phyloP scores from a whole-genome alignment of 2,113 vertebrate species.

The Alligator sinensis region DNA sequence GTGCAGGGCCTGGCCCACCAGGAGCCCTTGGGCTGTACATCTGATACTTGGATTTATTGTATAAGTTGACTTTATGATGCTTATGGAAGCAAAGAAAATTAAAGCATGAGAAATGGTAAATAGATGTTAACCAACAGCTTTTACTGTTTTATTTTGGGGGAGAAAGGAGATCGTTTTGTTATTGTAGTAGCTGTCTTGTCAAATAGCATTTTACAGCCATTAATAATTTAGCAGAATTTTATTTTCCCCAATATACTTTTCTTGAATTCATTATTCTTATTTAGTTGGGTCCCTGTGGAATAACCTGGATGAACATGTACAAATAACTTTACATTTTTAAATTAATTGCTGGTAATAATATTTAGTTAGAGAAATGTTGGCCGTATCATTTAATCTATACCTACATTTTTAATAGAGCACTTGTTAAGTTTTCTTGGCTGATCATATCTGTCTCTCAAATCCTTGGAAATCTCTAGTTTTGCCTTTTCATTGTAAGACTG shows the following conservation, averaged over 20 bases:
- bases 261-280: background rate
- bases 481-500: background rate
- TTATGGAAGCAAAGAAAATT: background rate
- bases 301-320: background rate
- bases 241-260: background rate
- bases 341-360: background rate
- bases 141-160: background rate
- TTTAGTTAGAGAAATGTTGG: background rate
- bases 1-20: too few species aligned
- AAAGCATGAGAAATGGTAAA: background rate
- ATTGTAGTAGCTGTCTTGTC: background rate
- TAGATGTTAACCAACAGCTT: background rate
- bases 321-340: background rate
- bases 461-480: background rate
- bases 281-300: background rate
- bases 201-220: background rate
- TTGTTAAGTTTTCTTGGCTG: background rate
- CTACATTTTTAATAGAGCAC: background rate
- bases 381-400: background rate
- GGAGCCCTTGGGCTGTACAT: too few species aligned
- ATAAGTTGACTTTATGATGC: background rate
- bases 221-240: background rate
- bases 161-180: background rate
- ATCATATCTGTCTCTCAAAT: background rate
- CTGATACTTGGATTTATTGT: background rate